Conservation (phyloP, 2,888 invertebrate species). For the Erebia epiphron region DNA sequence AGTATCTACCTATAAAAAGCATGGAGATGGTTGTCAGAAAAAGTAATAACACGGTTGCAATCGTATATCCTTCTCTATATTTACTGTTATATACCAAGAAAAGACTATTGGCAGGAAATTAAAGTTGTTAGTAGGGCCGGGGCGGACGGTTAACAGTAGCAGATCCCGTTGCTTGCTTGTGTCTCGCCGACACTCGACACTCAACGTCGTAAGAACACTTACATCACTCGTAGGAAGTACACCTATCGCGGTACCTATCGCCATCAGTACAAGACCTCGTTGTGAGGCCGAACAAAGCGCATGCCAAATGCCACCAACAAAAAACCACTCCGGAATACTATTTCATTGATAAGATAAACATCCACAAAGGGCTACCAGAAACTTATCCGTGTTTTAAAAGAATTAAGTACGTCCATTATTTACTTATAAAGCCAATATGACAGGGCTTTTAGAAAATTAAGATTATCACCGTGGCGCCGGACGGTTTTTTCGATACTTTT, state of each 20-base stretch:
- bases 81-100: slow-evolving; percentile 46
- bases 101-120: slow-evolving; percentile 58
- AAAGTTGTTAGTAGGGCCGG: slow-evolving; percentile 53
- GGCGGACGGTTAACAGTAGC: slow-evolving; percentile 51
- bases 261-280: slow-evolving; percentile 46
- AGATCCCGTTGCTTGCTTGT: slow-evolving; percentile 59
- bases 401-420: slow-evolving; percentile 57
- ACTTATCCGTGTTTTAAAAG: slow-evolving; percentile 54
- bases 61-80: slow-evolving; percentile 41
- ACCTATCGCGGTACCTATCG: slow-evolving; percentile 41
- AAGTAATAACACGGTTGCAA: slow-evolving; percentile 34
- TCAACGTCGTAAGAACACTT: slow-evolving; percentile 36
- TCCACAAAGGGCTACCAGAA: slow-evolving; percentile 57
- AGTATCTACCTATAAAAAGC: not conserved
- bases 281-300: slow-evolving; percentile 54
- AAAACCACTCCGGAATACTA: slow-evolving; percentile 55
- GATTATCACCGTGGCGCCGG: slow-evolving; percentile 67
- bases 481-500: slow-evolving; percentile 52
- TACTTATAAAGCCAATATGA: slow-evolving; percentile 51
- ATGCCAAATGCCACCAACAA: slow-evolving; percentile 58
- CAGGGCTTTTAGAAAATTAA: slow-evolving; percentile 49
- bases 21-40: slow-evolving; percentile 21
- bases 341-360: slow-evolving; percentile 55
- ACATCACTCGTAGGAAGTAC: slow-evolving; percentile 57
- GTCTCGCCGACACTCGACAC: slow-evolving; percentile 36